Conservation (phyloP, 2,888 invertebrate genomes). For the Eristalis arbustorum region DNA sequence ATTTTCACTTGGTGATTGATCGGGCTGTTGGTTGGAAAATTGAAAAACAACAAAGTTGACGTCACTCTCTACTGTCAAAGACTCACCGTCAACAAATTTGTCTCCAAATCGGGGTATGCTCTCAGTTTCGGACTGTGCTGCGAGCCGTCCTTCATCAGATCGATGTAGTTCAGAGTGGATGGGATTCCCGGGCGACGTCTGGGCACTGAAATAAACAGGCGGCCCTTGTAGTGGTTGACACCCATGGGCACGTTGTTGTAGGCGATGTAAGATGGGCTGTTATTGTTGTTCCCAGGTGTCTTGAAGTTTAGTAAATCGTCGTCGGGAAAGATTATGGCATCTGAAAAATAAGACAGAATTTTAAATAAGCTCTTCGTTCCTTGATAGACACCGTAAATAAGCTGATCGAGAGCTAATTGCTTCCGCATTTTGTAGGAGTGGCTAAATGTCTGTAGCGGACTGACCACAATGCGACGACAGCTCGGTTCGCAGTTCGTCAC, state of each 20-base stretch:
- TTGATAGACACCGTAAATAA: too few species aligned
- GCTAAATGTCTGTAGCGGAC: too few species aligned
- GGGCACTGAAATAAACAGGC: conserved; percentile 86
- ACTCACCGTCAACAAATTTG: conserved; percentile 75
- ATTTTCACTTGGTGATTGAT: conserved; percentile 64
- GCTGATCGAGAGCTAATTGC: too few species aligned
- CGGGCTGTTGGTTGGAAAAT: conserved; percentile 32
- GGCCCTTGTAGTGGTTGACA: conserved; percentile 78
- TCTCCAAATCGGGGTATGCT: conserved; percentile 77
- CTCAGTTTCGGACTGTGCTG: conserved; percentile 75
- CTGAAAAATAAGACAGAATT: too few species aligned
- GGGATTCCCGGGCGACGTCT: conserved; percentile 85
- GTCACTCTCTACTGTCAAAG: too few species aligned
- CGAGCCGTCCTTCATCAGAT: conserved; percentile 76
- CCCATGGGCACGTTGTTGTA: conserved; percentile 80
- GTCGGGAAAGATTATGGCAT: neutral
- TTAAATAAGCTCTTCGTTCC: too few species aligned
- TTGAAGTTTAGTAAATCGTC: neutral
- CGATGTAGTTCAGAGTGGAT: conserved; percentile 82
- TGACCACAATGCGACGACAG: too few species aligned
- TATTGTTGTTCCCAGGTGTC: neutral
- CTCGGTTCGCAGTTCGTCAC: too few species aligned
- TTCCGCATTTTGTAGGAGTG: too few species aligned
- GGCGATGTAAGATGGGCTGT: conserved; percentile 74
- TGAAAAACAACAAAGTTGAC: conserved; percentile 3